Evolutionary conservation across 2,888 invertebrate genomes (phyloP).

Genomic region (Noctua fimbriata): DNA sequence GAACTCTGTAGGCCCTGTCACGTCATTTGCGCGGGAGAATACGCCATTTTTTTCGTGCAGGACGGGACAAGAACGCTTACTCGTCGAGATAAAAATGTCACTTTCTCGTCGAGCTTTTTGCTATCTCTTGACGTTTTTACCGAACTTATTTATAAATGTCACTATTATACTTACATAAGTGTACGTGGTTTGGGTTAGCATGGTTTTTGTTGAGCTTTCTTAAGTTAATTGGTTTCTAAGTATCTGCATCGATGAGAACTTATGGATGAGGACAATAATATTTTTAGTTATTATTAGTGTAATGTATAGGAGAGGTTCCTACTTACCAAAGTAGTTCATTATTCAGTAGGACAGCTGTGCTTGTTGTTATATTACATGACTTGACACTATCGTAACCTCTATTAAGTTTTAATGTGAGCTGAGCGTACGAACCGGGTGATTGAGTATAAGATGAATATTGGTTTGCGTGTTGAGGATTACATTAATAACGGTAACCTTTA

Average conservation of each 20-base stretch:
- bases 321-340: slow-evolving; percentile 34
- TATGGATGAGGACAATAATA: neutral
- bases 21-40: slow-evolving; percentile 73
- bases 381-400: slow-evolving; percentile 58
- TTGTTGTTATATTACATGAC: slow-evolving; percentile 62
- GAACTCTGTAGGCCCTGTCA: slow-evolving; percentile 72
- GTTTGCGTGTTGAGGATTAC: slow-evolving; percentile 74
- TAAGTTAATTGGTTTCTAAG: slow-evolving; percentile 32
- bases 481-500: slow-evolving; percentile 75
- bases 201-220: slow-evolving; percentile 39
- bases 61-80: slow-evolving; percentile 71
- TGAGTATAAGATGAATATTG: slow-evolving; percentile 69
- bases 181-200: slow-evolving; percentile 49
- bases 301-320: neutral
- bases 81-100: slow-evolving; percentile 73
- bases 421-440: slow-evolving; percentile 50
- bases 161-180: slow-evolving; percentile 46
- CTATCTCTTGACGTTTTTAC: slow-evolving; percentile 62
- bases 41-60: slow-evolving; percentile 68
- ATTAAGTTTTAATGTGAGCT: slow-evolving; percentile 57
- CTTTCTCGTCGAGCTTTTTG: slow-evolving; percentile 69
- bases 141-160: slow-evolving; percentile 66
- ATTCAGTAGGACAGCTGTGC: slow-evolving; percentile 47
- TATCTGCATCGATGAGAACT: neutral
- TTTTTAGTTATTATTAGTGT: no score